Conservation (phyloP, 2,888 invertebrate species). For the Schrankia costaestrigalis region DNA sequence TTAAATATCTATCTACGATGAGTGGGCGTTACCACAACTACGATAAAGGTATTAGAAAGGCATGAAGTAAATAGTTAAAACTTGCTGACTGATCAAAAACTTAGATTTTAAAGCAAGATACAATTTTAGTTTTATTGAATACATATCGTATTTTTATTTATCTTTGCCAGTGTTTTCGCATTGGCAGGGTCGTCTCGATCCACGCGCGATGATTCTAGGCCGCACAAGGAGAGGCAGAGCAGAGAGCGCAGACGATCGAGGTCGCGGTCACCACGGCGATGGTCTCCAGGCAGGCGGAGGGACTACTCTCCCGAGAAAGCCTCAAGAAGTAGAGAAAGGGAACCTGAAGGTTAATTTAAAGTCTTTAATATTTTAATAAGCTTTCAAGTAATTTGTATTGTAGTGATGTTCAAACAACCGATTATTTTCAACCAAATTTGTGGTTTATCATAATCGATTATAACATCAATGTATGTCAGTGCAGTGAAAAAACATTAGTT, state of each 20-base stretch:
- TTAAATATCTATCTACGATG: constrained; percentile 35
- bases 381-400: not conserved
- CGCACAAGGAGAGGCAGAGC: constrained; percentile 40
- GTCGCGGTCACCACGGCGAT: constrained; percentile 51
- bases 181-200: constrained; percentile 85
- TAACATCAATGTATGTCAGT: too few relatives aligned
- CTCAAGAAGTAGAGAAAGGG: constrained; percentile 38
- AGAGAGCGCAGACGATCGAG: constrained; percentile 43
- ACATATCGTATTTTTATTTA: constrained; percentile 71
- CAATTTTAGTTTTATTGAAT: constrained; percentile 30
- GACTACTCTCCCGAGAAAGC: constrained; percentile 30
- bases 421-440: too few relatives aligned
- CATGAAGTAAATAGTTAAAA: constrained; percentile 33
- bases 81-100: constrained; percentile 6
- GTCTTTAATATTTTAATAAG: not conserved
- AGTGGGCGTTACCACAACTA: constrained; percentile 52
- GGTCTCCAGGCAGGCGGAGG: constrained; percentile 36
- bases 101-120: constrained; percentile 9
- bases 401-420: not conserved
- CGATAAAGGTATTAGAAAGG: constrained; percentile 63
- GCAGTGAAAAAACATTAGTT: too few relatives aligned
- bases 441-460: too few relatives aligned
- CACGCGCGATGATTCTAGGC: constrained; percentile 79
- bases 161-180: constrained; percentile 88
- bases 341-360: constrained; percentile 18